Base-by-base conservation (phyloP, 2,797 vertebrate genomes). In the Eospalax fontanierii region DNA sequence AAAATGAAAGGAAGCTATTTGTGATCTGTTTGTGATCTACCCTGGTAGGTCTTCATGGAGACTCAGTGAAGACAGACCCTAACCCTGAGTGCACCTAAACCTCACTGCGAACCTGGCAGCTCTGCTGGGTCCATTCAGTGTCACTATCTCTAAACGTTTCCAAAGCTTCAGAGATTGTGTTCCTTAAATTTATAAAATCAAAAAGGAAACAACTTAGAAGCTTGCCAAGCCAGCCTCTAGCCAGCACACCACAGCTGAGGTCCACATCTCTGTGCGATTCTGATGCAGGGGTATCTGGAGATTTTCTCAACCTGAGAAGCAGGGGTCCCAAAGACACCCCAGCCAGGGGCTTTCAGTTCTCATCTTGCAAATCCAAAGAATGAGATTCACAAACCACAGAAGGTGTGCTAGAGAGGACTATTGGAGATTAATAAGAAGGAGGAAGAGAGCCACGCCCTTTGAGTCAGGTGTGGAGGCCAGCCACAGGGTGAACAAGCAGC, bases 71-170 rank as follows among this genome's bases (percentile, higher is more conserved):
- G 89, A 88, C 35, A 15, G 33, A 63, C 71, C 43, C 81, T 35
- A n/a, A 26, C 57, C 50, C 11, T 18, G 40, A 46, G 12, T 94
- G 90, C 78, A 91, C 89, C 5, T 54, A 80, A 80, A 93, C 12
- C 38, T 94, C 43, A 35, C 24, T 35, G 35, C 40, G 46, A 40
- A 73, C 16, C 26, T 2, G 26, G 35, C 57, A 61, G 9, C 4
- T n/a, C 93, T 61, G 43, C 12, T 65, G 26, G 79, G 71, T 40
- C 2, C n/a, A 5, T 85, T 93, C 61, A 87, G 71, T 22, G 81
- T 63, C 57, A 74, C 38, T 0, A 6, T n/a, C 54, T 75, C 83
- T 87, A 90, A 88, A 75, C 46, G 94, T 91, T 92, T 74, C 65
- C 86, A 94, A 74, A 96, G 33, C 71, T 46, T 90, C 66, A 19